Evolutionary conservation across 1,140 invertebrate species (phyloP), one percentile per base, ranked within the genome.

Genomic region (Drosophila rufa): DNA sequence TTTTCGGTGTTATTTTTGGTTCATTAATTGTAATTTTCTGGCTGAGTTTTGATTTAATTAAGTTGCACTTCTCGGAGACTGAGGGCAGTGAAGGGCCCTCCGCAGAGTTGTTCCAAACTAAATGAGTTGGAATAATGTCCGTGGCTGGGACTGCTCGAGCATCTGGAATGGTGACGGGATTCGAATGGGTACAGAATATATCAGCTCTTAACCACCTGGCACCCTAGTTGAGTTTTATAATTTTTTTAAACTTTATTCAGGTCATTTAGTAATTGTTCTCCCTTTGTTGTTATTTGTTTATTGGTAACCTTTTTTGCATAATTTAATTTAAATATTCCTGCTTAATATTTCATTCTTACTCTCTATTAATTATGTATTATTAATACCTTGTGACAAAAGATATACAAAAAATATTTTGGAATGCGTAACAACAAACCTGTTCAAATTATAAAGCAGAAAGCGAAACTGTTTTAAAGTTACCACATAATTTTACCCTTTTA

Each of bases 1-100:
- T 74, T 90, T 84, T 89, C 48, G 68, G 46, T 79, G 53, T 86
- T 77, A 89, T 89, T 89, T 90, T 89, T 90, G 85, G 81, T 89
- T 89, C 85, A 89, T 89, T 89, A 90, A 89, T 75, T 89, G 78
- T 70, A 90, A 82, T 89, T 79, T 89, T 66, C 65, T 79, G 81
- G 75, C 43, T 62, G 55, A 64, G 57, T 77, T 89, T 89, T 89
- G 80, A 90, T 76, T 89, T 89, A 89, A 89, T 89, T 89, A 89
- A 89, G 80, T 78, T 80, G 47, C 66, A 60, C 78, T 82, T 36
- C 48, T 30, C 6, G 15, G 60, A 22, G 48, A 30, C 30, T 17
- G 47, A 33, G 60, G 40, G 12, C 22, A 9, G 14, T 67, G 40
- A 64, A 70, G 46, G 9, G 19, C 73, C 45, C 77, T 78, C 15